Evolutionary conservation across 2,888 invertebrate genomes (phyloP).

Genomic region (Calameuta filiformis): DNA sequence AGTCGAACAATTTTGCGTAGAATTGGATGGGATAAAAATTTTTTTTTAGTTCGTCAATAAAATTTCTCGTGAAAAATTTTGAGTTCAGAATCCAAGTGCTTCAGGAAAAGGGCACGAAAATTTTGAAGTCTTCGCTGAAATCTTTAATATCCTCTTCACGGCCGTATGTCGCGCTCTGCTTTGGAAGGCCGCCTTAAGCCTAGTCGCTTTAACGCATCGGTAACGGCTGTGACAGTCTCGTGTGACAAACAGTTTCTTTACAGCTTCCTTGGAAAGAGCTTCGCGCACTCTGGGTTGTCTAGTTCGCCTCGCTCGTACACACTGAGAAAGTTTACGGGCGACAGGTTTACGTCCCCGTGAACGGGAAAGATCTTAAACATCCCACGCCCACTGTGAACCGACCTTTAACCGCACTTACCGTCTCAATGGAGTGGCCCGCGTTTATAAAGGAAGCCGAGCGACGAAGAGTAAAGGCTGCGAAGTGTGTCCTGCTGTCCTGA

Average conservation of each 20-base stretch:
- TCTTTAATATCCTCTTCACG: not conserved
- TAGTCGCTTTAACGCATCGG: conserved; percentile 27
- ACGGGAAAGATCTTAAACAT: conserved; percentile 21
- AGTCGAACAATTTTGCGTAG: not conserved
- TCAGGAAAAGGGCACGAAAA: not conserved
- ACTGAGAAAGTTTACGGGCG: conserved; percentile 28
- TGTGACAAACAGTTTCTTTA: conserved; percentile 32
- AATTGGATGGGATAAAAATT: not conserved
- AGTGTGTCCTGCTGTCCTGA: not conserved
- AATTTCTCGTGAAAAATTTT: no score
- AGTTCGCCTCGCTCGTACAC: conserved; percentile 17
- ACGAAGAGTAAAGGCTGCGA: not conserved
- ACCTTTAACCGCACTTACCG: conserved; percentile 22
- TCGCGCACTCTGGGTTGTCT: conserved; percentile 9
- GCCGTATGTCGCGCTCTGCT: not conserved
- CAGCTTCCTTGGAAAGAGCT: conserved; percentile 21
- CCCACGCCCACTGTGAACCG: conserved; percentile 19
- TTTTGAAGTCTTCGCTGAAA: not conserved
- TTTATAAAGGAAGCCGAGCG: not conserved
- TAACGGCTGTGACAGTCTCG: conserved; percentile 30
- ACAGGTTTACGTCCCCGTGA: conserved; percentile 27
- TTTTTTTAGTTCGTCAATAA: not conserved
- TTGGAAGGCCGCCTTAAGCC: not conserved
- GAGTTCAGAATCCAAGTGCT: not conserved
- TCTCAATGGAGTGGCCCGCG: conserved; percentile 1